phyloP scores from a whole-genome alignment of 2,113 vertebrate genomes.

The Panurus biarmicus region DNA sequence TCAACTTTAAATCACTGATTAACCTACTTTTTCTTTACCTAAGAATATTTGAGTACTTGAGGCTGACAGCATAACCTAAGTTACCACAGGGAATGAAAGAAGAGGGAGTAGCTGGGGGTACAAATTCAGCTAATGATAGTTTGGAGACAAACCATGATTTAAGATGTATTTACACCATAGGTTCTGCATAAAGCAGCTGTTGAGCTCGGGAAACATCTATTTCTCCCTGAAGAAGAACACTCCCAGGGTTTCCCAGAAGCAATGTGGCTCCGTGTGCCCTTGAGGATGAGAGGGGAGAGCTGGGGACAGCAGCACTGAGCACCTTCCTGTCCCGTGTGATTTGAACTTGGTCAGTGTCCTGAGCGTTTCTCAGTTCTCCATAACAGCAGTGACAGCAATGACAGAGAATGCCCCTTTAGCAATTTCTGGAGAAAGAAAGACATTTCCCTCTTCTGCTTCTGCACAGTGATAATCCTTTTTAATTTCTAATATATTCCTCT shows the following conservation, averaged over 20 bases:
- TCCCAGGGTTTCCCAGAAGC: neutral
- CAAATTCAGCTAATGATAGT: neutral
- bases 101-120: neutral
- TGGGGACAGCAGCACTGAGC: neutral
- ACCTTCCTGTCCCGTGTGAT: neutral
- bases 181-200: neutral
- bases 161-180: neutral
- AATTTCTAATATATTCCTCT: neutral
- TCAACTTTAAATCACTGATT: neutral
- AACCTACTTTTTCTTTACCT: neutral
- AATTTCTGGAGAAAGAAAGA: neutral
- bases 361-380: neutral
- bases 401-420: neutral
- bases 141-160: neutral
- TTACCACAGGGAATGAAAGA: neutral
- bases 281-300: neutral
- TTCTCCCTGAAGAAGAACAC: fast-evolving
- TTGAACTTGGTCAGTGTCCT: neutral
- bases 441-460: neutral
- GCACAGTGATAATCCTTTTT: neutral
- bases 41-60: neutral
- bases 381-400: neutral
- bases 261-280: neutral
- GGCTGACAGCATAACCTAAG: neutral
- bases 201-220: neutral